Percentiles rank a stretch among this genome's conserved stretches.
Evolutionary conservation across 2,797 vertebrate genomes (phyloP).

Genomic region (Diplodus sargus): DNA sequence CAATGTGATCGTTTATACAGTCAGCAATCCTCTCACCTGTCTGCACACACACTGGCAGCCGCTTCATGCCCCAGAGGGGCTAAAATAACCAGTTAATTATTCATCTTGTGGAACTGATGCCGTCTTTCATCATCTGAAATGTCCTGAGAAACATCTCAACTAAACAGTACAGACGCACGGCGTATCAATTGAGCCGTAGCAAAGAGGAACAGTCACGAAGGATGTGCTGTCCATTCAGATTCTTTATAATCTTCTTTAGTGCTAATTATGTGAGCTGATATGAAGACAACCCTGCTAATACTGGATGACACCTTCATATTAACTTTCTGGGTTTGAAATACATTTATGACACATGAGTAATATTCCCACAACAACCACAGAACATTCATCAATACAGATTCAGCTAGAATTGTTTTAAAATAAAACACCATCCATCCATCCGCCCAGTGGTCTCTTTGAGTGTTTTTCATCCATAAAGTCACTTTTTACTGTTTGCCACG

Average conservation of each 20-base stretch:
- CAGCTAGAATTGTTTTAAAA: background rate
- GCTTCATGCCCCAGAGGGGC: constrained; percentile 67
- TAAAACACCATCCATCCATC: too few relatives aligned
- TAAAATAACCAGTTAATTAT: constrained; percentile 80
- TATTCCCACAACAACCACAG: background rate
- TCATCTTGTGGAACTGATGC: constrained; percentile 74
- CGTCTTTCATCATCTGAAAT: constrained; percentile 74
- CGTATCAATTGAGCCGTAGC: constrained; percentile 12
- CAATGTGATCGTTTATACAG: constrained; percentile 79
- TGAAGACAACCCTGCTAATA: constrained; percentile 30
- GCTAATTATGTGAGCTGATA: constrained; percentile 37
- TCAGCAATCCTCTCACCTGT: constrained; percentile 84
- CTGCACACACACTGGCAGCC: constrained; percentile 73
- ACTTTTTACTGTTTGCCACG: too few relatives aligned
- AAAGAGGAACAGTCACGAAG: constrained; percentile 17
- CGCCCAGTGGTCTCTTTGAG: too few relatives aligned
- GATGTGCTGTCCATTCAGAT: constrained; percentile 26
- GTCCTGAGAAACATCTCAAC: constrained; percentile 71
- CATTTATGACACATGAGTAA: constrained; percentile 1
- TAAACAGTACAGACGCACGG: constrained; percentile 26
- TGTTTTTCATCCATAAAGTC: too few relatives aligned
- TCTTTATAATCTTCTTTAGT: constrained; percentile 23
- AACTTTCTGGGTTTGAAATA: constrained; percentile 25
- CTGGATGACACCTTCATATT: constrained; percentile 9
- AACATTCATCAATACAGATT: constrained; percentile 15